A percentile compares a stretch with the other conserved stretches of the same genome.
Evolutionary conservation across 2,888 invertebrate species (phyloP).

Genomic region (Idaea aversata): DNA sequence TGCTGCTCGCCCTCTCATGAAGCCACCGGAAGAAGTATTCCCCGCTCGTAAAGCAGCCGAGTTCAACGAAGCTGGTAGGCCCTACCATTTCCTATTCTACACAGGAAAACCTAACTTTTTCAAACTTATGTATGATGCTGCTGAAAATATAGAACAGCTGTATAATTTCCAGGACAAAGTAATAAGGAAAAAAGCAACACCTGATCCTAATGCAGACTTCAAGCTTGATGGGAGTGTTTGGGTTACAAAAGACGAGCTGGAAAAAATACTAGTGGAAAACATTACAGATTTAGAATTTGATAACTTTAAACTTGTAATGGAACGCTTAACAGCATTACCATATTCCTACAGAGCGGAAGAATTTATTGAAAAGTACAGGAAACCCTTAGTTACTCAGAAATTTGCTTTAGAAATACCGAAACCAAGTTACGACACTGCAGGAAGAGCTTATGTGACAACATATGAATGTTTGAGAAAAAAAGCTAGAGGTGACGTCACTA

Average conservation of each 20-base stretch:
- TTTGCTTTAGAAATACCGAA: conserved; percentile 83
- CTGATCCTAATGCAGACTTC: conserved; percentile 81
- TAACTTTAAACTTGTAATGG: conserved; percentile 86
- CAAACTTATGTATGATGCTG: conserved; percentile 88
- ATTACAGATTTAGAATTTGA: conserved; percentile 85
- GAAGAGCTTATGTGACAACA: conserved; percentile 85
- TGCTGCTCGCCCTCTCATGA: conserved; percentile 93
- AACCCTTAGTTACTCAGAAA: conserved; percentile 79
- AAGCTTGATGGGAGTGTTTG: conserved; percentile 69
- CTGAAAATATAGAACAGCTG: conserved; percentile 83
- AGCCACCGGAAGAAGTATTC: conserved; percentile 92
- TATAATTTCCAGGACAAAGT: conserved; percentile 86
- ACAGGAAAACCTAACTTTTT: conserved; percentile 93
- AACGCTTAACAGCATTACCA: conserved; percentile 85
- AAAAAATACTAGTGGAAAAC: conserved; percentile 83
- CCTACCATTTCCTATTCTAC: conserved; percentile 95
- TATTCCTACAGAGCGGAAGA: conserved; percentile 85
- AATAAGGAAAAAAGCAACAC: conserved; percentile 80
- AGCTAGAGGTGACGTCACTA: conserved; percentile 88
- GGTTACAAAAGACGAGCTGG: conserved; percentile 84
- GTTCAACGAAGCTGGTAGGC: conserved; percentile 94
- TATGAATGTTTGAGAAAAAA: conserved; percentile 87
- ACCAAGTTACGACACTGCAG: conserved; percentile 84
- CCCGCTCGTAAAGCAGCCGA: conserved; percentile 92
- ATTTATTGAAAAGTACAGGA: conserved; percentile 86